Evolutionary conservation across 2,888 invertebrate species (phyloP).

Genomic region (Cheiracanthium punctorium): DNA sequence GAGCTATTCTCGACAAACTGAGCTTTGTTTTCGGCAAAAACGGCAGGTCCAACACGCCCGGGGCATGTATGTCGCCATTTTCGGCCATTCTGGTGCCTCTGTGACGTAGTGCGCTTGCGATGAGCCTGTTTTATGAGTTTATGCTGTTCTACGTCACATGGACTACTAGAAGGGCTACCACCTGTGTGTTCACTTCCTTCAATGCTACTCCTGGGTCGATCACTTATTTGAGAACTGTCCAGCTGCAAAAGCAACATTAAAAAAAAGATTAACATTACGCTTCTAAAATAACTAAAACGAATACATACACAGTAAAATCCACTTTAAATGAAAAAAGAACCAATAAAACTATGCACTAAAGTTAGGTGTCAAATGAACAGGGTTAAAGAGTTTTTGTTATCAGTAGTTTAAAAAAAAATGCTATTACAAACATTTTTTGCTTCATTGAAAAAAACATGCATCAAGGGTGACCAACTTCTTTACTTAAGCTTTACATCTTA

Average conservation of each 20-base stretch:
- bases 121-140: constrained; percentile 40
- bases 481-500: too few relatives aligned
- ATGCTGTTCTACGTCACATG: constrained; percentile 46
- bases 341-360: too few relatives aligned
- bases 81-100: constrained; percentile 40
- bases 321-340: too few relatives aligned
- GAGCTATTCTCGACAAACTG: constrained; percentile 55
- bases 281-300: too few relatives aligned
- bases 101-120: constrained; percentile 15
- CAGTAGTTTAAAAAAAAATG: too few relatives aligned
- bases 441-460: too few relatives aligned
- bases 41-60: constrained; percentile 26
- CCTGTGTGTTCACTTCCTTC: constrained; percentile 70
- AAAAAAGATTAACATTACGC: too few relatives aligned
- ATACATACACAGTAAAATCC: too few relatives aligned
- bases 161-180: constrained; percentile 61
- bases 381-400: too few relatives aligned
- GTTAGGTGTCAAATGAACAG: too few relatives aligned
- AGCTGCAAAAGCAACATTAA: constrained; percentile 28
- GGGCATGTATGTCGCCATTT: constrained; percentile 51
- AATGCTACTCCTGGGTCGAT: constrained; percentile 66
- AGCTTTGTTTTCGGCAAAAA: constrained; percentile 25
- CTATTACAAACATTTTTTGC: too few relatives aligned
- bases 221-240: constrained; percentile 71
- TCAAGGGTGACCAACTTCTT: too few relatives aligned